Evolutionary conservation across 2,888 invertebrate species (phyloP), one percentile per base, ranked within the genome.

Genomic region (Scrobipalpa atriplicella): DNA sequence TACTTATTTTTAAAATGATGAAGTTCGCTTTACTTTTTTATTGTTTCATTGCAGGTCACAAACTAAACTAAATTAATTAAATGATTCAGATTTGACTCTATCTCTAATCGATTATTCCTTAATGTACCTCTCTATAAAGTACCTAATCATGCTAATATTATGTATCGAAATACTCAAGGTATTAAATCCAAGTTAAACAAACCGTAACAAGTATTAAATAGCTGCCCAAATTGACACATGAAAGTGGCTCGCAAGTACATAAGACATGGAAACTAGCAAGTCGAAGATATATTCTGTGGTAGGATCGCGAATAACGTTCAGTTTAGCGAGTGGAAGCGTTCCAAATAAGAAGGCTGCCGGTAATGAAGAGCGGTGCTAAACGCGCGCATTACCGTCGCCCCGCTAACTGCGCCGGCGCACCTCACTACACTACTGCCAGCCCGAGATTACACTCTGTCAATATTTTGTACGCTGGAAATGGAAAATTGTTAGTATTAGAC

Each of bases 321-420:
- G 85, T 85, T 86, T 85, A 85, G 85, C 84, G 76, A 72, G 75
- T 79, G 73, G 73, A 76, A 77, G 75, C 79, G 78, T 78, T 76
- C 78, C 75, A 79, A 80, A 79, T 80, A 82, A 83, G 82, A 84
- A 83, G 77, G 79, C 74, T 76, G 74, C 73, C 84, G 82, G 90
- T 91, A 91, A 91, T 89, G 90, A 89, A 89, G 84, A 81, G 80
- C 80, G 77, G 73, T 89, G 91, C 82, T 91, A 91, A 90, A 85
- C 73, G 82, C 70, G 75, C 79, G 78, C 83, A 90, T 92, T 92
- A 92, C 90, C 90, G 80, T 69, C 66, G 71, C 71, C 72, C 73
- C 85, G 92, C 91, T 92, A 91, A 92, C 80, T 78, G 80, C 72
- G 75, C 81, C 78, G 38, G 58, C 58, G 58, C 58, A 58, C 58